Base-by-base conservation (phyloP, 2,888 invertebrate genomes). In the Torymus auratus region DNA sequence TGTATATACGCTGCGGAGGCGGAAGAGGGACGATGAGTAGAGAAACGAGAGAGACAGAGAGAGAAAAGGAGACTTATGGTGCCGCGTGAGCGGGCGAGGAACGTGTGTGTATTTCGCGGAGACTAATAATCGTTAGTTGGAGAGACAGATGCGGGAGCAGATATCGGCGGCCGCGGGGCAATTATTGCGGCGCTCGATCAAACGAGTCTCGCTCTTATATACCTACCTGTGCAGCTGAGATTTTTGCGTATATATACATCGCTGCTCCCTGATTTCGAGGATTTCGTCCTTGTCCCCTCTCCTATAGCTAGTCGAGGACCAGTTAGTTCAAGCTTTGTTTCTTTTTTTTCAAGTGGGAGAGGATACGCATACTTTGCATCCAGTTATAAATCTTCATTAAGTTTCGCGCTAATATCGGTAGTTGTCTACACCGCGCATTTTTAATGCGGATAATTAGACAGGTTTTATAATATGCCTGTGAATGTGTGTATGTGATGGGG, bases 41-140 rank as follows among this genome's bases (percentile, higher is more conserved):
- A 17, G 28, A 10, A n/a, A n/a, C n/a, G 20, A 4, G 23, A 67
- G 84, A 84, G 82, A 85, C 84, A 84, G 83, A 14, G 53, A 17
- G 15, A 17, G 17, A n/a, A n/a, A 60, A 53, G 53, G 41, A 41
- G 41, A 41, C 41, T 41, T 41, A 41, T 41, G 41, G 41, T 41
- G 41, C 41, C 41, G 41, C 41, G 5, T 41, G 41, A 41, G 7
- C 41, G 41, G 41, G 41, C 41, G 0, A 41, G 41, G 41, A 41
- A 41, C 41, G 41, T 41, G 7, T 41, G 28, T 28, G 41, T 28
- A 67, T 71, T 64, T 86, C 83, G 78, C 83, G 82, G 85, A 5
- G 41, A 41, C 86, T 88, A 88, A 88, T 88, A 88, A 88, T 88
- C 88, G 87, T 88, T 88, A 88, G 87, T 82, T 82, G 83, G 78